Conservation (phyloP, 2,888 invertebrate species). For the Torymus tubicola region DNA sequence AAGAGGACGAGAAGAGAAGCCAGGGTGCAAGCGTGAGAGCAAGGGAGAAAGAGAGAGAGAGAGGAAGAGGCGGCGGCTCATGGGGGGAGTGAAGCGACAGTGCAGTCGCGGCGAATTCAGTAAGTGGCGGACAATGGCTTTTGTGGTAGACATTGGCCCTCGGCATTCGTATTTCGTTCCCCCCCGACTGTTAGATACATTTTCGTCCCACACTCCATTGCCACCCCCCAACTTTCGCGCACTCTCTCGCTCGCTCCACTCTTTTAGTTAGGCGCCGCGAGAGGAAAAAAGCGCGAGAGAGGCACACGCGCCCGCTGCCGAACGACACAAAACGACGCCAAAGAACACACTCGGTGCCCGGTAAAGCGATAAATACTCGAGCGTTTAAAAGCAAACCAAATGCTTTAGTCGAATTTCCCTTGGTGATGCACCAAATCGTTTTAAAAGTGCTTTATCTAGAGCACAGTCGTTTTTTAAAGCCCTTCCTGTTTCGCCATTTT, state of each 20-base stretch:
- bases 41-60: conserved; percentile 57
- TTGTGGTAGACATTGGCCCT: conserved; percentile 72
- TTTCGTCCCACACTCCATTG: conserved; percentile 63
- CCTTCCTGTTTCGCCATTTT: conserved; percentile 36
- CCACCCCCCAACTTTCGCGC: conserved; percentile 15
- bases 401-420: conserved; percentile 59
- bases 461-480: conserved; percentile 40
- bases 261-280: conserved; percentile 56
- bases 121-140: conserved; percentile 74
- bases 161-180: conserved; percentile 66
- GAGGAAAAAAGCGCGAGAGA: conserved; percentile 52
- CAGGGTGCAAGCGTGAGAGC: not conserved
- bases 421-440: conserved; percentile 55
- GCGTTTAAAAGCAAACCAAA: conserved; percentile 71
- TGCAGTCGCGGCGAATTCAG: conserved; percentile 71
- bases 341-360: conserved; percentile 56
- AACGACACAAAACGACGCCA: conserved; percentile 60
- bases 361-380: conserved; percentile 66
- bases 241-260: conserved; percentile 46
- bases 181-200: conserved; percentile 66
- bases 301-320: conserved; percentile 41
- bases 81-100: conserved; percentile 58
- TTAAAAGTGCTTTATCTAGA: conserved; percentile 56
- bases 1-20: conserved; percentile 43
- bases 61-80: conserved; percentile 41